A percentile compares a stretch with the other conserved stretches of the same genome.
phyloP scores from a whole-genome alignment of 2,797 vertebrate genomes.

The Aselliscus stoliczkanus region DNA sequence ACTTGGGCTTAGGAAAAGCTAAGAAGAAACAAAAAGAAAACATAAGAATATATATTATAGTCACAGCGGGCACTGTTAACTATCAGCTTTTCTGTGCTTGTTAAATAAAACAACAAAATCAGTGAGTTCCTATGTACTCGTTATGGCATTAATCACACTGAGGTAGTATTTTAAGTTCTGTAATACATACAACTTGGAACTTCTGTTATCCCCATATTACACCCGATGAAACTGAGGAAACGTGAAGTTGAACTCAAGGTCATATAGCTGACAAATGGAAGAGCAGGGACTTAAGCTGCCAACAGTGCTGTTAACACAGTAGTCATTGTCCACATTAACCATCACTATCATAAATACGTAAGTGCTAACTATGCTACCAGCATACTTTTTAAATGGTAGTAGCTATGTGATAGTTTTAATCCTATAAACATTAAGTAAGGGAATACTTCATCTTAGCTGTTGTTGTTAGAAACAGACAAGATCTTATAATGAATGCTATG shows the following conservation, averaged over 20 bases:
- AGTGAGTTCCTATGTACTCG: neutral
- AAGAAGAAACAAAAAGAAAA: conserved; percentile 50
- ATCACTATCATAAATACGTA: neutral
- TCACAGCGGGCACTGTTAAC: neutral
- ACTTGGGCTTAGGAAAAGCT: conserved; percentile 79
- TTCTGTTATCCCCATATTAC: neutral
- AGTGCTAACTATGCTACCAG: conserved; percentile 13
- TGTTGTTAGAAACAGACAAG: conserved; percentile 3
- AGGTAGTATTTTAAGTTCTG: conserved; percentile 8
- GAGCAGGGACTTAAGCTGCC: neutral
- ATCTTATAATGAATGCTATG: neutral
- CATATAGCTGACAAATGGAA: neutral
- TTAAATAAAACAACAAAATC: conserved; percentile 11
- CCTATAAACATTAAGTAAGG: conserved; percentile 14
- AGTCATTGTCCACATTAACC: neutral
- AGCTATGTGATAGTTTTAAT: neutral
- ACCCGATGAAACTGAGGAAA: neutral
- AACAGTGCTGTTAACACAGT: neutral
- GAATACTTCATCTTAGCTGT: conserved; percentile 26
- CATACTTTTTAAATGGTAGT: neutral
- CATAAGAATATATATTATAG: neutral
- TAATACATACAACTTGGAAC: neutral
- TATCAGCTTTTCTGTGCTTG: neutral
- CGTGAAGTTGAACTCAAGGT: neutral
- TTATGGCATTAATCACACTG: neutral